These are phyloP conservation scores for Trichechus manatus DNA, from an alignment of 2,113 vertebrate species.

Conservation along the genomic window DNA sequence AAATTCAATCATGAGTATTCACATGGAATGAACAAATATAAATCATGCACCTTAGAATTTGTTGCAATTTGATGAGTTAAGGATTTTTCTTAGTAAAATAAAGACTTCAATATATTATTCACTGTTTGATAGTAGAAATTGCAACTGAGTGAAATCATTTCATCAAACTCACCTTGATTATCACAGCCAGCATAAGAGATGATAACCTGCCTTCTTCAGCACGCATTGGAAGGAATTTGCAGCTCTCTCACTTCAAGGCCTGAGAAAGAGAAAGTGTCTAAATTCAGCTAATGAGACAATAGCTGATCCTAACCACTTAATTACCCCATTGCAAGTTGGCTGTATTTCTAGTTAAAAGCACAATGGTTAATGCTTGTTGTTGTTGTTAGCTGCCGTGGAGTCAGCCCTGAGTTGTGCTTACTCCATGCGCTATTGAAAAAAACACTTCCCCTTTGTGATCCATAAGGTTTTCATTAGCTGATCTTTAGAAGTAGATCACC, in stretches of 20 bases:
- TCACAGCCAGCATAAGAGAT: not conserved
- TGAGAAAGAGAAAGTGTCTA: not conserved
- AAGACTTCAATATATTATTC: not conserved
- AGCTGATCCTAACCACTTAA: not conserved
- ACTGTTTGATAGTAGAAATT: constrained; percentile 5
- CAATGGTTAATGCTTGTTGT: not conserved
- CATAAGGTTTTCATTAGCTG: not conserved
- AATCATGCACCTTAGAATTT: not conserved
- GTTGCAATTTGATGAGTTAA: not conserved
- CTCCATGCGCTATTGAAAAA: too few species aligned
- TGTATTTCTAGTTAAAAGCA: not conserved
- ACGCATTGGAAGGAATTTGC: not conserved
- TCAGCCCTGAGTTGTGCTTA: not conserved
- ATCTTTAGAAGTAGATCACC: not conserved
- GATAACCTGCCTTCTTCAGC: not conserved
- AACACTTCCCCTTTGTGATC: not conserved
- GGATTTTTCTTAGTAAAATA: constrained; percentile 36
- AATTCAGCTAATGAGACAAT: not conserved
- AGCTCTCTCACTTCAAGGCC: not conserved
- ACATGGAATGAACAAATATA: not conserved
- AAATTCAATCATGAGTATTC: not conserved
- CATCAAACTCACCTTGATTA: constrained; percentile 40
- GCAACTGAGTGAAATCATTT: constrained; percentile 59
- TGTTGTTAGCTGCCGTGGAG: not conserved
- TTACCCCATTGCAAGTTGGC: not conserved